Evolutionary conservation across 2,113 vertebrate genomes (phyloP).

Genomic region (Plectropomus leopardus): DNA sequence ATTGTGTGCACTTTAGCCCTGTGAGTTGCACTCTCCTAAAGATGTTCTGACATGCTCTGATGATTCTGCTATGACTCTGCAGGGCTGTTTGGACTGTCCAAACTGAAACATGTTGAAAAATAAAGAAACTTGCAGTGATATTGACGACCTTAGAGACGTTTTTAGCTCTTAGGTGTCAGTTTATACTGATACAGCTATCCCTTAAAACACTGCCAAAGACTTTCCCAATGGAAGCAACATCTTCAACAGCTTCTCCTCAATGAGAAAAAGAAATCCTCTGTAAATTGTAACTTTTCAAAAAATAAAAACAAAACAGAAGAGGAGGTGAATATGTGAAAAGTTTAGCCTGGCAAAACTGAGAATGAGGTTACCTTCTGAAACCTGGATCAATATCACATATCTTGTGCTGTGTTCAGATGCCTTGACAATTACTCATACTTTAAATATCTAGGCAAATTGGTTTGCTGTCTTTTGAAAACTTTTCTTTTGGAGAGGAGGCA

Average conservation of each 20-base stretch:
- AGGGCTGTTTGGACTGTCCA: neutral
- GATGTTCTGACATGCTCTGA: constrained; percentile 44
- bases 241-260: constrained; percentile 9
- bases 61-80: constrained; percentile 29
- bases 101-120: neutral
- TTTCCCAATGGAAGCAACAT: no score
- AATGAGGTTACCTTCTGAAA: no score
- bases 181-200: neutral
- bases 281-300: neutral
- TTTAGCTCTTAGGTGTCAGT: constrained; percentile 9
- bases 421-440: no score
- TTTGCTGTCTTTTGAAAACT: no score
- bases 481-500: no score
- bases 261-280: neutral
- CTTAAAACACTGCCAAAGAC: neutral
- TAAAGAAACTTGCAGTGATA: constrained; percentile 1
- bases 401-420: no score
- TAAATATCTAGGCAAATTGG: no score
- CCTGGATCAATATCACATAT: no score
- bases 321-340: constrained; percentile 7
- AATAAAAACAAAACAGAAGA: neutral
- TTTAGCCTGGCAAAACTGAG: neutral
- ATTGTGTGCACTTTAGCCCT: constrained; percentile 35
- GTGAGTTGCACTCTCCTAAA: constrained; percentile 37
- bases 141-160: constrained; percentile 18